Conservation (phyloP, 2,797 vertebrate species). For the Florisuga fusca region DNA sequence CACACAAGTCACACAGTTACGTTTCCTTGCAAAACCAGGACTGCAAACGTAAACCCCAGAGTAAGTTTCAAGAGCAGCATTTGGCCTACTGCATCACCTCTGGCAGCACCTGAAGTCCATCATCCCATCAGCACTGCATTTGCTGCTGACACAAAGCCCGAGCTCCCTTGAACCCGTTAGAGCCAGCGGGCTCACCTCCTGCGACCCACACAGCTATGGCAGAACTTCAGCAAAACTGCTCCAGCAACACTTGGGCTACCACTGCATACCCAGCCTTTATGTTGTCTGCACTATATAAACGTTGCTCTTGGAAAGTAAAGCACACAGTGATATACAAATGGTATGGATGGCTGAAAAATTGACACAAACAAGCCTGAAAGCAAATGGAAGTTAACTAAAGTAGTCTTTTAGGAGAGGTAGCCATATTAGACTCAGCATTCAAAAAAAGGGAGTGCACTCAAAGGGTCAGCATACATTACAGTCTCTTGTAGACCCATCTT, state of each 20-base stretch:
- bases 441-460: conserved; percentile 70
- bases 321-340: conserved; percentile 55
- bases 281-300: conserved; percentile 19
- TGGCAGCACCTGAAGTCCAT: conserved; percentile 47
- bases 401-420: conserved; percentile 81
- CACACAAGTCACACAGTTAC: conserved; percentile 27
- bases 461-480: conserved; percentile 47
- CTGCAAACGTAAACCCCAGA: conserved; percentile 30
- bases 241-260: conserved; percentile 44
- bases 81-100: background rate
- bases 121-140: background rate
- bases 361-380: conserved; percentile 54
- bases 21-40: conserved; percentile 18
- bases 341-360: conserved; percentile 58
- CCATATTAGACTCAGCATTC: conserved; percentile 75
- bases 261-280: conserved; percentile 34
- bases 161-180: background rate
- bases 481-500: conserved; percentile 35
- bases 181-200: conserved; percentile 17
- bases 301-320: conserved; percentile 57
- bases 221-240: conserved; percentile 40
- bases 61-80: conserved; percentile 49
- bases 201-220: conserved; percentile 39
- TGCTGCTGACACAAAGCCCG: conserved; percentile 44
- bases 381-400: conserved; percentile 72